Percentiles rank a stretch among this genome's conserved stretches.
phyloP scores from a whole-genome alignment of 2,888 invertebrate species.

The Drosophila borborema region DNA sequence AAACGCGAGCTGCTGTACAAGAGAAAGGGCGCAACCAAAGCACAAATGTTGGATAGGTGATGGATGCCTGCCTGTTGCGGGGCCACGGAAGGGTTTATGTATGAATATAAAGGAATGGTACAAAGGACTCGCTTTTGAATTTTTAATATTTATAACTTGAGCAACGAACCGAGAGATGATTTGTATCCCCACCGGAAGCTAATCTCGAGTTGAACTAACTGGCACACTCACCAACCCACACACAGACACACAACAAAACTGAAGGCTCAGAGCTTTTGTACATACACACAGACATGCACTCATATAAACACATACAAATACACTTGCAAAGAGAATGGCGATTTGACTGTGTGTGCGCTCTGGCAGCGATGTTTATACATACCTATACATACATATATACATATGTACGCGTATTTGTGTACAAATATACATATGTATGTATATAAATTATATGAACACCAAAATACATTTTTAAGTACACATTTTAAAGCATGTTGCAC shows the following conservation, averaged over 20 bases:
- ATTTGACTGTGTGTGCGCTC: constrained; percentile 13
- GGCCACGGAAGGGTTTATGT: constrained; percentile 2
- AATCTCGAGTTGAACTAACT: constrained; percentile 76
- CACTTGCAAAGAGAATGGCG: constrained; percentile 17
- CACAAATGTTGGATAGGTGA: constrained; percentile 53
- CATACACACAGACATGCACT: not conserved
- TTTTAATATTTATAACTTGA: constrained; percentile 78
- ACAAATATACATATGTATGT: not conserved
- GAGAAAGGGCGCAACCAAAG: constrained; percentile 68
- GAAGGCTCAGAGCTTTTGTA: constrained; percentile 50
- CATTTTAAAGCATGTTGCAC: constrained; percentile 77
- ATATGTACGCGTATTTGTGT: not conserved
- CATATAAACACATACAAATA: not conserved
- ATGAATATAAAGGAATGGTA: constrained; percentile 23
- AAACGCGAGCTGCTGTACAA: constrained; percentile 70
- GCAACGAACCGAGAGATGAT: constrained; percentile 78
- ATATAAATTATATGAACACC: constrained; percentile 21
- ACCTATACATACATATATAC: not conserved
- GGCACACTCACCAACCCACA: constrained; percentile 29
- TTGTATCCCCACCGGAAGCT: constrained; percentile 80
- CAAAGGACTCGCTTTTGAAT: constrained; percentile 69
- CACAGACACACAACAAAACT: constrained; percentile 11
- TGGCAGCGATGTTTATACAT: constrained; percentile 13
- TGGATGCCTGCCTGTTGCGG: constrained; percentile 35
- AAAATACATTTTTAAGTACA: constrained; percentile 27